Evolutionary conservation across 2,888 invertebrate genomes (phyloP).

Genomic region (Euspilapteryx auroguttella): DNA sequence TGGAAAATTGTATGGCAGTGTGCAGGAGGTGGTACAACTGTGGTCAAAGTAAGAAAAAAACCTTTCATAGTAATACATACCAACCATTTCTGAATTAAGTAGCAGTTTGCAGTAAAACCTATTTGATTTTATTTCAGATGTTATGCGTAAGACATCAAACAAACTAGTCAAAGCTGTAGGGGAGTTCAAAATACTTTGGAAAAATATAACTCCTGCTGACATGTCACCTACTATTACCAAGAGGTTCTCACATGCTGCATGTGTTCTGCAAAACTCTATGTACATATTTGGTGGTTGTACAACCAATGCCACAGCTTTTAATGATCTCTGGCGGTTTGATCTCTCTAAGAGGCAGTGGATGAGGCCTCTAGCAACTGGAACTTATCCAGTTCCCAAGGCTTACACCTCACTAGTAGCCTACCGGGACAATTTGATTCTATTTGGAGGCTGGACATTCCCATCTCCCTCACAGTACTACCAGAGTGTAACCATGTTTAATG

Average conservation of each 20-base stretch:
- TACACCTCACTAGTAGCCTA: constrained; percentile 91
- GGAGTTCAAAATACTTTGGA: constrained; percentile 78
- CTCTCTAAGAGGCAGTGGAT: constrained; percentile 84
- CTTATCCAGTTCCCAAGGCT: constrained; percentile 94
- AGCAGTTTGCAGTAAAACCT: not conserved
- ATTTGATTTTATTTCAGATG: constrained; percentile 61
- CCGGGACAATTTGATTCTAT: constrained; percentile 80
- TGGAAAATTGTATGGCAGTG: constrained; percentile 83
- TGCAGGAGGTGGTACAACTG: constrained; percentile 85
- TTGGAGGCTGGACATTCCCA: constrained; percentile 96
- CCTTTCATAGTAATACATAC: not conserved
- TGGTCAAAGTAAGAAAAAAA: constrained; percentile 72
- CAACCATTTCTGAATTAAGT: not conserved
- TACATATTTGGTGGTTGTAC: constrained; percentile 97
- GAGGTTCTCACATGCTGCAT: constrained; percentile 90
- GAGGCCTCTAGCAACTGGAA: constrained; percentile 77
- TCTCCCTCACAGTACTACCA: constrained; percentile 83
- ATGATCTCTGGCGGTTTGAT: constrained; percentile 95
- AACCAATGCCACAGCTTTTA: constrained; percentile 90
- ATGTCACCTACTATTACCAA: constrained; percentile 80
- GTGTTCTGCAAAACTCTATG: constrained; percentile 82
- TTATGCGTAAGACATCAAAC: constrained; percentile 71
- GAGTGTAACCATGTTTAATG: constrained; percentile 87
- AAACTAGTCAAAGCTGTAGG: constrained; percentile 77
- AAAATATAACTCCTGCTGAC: constrained; percentile 59